A percentile compares a stretch with the other conserved stretches of the same genome.
phyloP scores from a whole-genome alignment of 2,797 vertebrate species.

The Melanotaenia trifasciata region DNA sequence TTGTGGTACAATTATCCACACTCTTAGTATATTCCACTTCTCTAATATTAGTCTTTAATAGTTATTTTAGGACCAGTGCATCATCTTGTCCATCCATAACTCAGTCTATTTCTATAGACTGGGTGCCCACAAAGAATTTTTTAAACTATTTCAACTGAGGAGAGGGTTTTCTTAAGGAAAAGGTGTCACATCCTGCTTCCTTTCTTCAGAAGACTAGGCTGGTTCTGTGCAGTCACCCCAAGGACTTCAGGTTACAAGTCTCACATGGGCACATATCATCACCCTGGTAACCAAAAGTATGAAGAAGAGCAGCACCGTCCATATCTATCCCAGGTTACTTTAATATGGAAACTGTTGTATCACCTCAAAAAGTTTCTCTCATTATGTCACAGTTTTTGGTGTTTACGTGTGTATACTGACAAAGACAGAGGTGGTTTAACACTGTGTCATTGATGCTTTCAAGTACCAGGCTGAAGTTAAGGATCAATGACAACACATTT shows the following conservation, averaged over 20 bases:
- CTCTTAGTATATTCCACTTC: not conserved
- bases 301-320: too few relatives aligned
- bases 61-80: not conserved
- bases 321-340: too few relatives aligned
- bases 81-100: not conserved
- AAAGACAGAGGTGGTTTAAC: not conserved
- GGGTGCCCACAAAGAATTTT: not conserved
- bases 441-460: not conserved
- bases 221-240: not conserved
- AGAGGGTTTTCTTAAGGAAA: not conserved
- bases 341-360: not conserved
- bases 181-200: not conserved
- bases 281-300: too few relatives aligned
- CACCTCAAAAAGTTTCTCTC: not conserved
- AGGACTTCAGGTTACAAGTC: not conserved
- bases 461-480: not conserved
- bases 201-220: not conserved
- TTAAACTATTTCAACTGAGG: not conserved
- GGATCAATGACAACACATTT: not conserved
- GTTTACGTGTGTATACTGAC: not conserved
- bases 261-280: not conserved
- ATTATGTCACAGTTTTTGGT: not conserved
- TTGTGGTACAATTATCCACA: not conserved
- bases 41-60: not conserved
- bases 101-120: not conserved